phyloP scores from a whole-genome alignment of 2,888 invertebrate species.

The Serripes groenlandicus region DNA sequence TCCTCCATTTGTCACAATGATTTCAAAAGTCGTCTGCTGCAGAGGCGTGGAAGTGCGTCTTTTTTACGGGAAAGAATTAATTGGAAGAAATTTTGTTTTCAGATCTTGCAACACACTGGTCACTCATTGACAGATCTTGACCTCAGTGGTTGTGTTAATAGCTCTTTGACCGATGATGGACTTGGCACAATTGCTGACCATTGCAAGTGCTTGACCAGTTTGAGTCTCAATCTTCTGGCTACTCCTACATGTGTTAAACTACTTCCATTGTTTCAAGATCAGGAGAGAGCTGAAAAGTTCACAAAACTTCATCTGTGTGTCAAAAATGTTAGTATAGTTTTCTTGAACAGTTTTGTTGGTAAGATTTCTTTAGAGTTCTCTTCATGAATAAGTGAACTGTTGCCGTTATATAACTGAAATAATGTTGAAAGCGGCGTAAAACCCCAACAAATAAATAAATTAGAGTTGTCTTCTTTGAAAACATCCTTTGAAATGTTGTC shows the following conservation, averaged over 20 bases:
- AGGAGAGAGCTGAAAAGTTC: slow-evolving; percentile 70
- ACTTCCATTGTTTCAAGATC: slow-evolving; percentile 75
- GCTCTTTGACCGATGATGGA: slow-evolving; percentile 79
- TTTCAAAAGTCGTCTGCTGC: background rate
- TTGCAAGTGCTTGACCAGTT: slow-evolving; percentile 75
- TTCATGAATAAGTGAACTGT: background rate
- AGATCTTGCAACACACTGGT: slow-evolving; percentile 80
- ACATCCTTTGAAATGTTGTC: no score
- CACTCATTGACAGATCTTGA: slow-evolving; percentile 74
- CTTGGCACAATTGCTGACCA: slow-evolving; percentile 74
- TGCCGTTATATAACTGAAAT: background rate
- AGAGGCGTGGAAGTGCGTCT: background rate
- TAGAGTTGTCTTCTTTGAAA: background rate
- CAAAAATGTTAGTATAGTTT: slow-evolving; percentile 70
- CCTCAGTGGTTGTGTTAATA: slow-evolving; percentile 77
- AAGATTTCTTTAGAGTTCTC: background rate
- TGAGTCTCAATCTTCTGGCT: slow-evolving; percentile 77
- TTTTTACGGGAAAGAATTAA: background rate
- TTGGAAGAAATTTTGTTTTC: slow-evolving; percentile 5
- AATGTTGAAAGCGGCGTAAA: background rate
- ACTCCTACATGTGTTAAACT: slow-evolving; percentile 74
- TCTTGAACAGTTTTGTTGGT: background rate
- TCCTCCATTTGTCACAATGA: background rate
- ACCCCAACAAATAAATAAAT: background rate
- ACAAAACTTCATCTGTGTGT: slow-evolving; percentile 75